Percentiles rank a stretch among this genome's conserved stretches.
Evolutionary conservation across 2,113 vertebrate species (phyloP).

Genomic region (Ophiodon elongatus): DNA sequence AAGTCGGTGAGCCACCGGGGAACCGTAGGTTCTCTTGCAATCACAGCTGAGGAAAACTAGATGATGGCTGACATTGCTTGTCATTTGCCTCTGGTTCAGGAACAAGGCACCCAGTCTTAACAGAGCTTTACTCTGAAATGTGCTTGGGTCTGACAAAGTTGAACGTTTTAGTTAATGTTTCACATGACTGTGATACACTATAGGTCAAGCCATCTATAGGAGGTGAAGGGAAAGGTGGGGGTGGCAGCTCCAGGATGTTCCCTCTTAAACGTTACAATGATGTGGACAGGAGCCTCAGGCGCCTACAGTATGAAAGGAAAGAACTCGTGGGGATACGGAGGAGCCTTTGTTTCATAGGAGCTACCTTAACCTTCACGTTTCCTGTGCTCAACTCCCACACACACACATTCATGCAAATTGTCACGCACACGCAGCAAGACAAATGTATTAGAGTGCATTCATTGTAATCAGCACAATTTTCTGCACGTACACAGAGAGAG

Average conservation of each 20-base stretch:
- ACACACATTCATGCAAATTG: conserved; percentile 59
- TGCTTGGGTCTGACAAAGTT: neutral
- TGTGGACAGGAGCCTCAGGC: conserved; percentile 59
- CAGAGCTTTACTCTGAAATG: conserved; percentile 3
- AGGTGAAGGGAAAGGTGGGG: conserved; percentile 55
- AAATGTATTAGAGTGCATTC: conserved; percentile 47
- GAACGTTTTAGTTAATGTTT: neutral
- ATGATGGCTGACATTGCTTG: conserved; percentile 4
- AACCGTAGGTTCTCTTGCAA: conserved; percentile 16
- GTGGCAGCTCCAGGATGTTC: conserved; percentile 74
- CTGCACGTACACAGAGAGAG: conserved; percentile 61
- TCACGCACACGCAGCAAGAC: conserved; percentile 57
- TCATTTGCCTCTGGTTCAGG: conserved; percentile 20
- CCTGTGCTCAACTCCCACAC: conserved; percentile 75
- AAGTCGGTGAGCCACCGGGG: conserved; percentile 21
- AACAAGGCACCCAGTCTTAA: neutral
- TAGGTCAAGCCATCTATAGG: conserved; percentile 39
- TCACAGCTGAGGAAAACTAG: conserved; percentile 44
- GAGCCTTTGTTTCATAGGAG: conserved; percentile 80
- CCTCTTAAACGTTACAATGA: conserved; percentile 63
- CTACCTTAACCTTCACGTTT: conserved; percentile 80
- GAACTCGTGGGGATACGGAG: conserved; percentile 41
- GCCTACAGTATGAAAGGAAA: conserved; percentile 75
- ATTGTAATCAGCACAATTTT: conserved; percentile 52
- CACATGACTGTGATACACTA: conserved; percentile 17